Conservation (phyloP, 2,113 vertebrate species). For the Amia ocellicauda region DNA sequence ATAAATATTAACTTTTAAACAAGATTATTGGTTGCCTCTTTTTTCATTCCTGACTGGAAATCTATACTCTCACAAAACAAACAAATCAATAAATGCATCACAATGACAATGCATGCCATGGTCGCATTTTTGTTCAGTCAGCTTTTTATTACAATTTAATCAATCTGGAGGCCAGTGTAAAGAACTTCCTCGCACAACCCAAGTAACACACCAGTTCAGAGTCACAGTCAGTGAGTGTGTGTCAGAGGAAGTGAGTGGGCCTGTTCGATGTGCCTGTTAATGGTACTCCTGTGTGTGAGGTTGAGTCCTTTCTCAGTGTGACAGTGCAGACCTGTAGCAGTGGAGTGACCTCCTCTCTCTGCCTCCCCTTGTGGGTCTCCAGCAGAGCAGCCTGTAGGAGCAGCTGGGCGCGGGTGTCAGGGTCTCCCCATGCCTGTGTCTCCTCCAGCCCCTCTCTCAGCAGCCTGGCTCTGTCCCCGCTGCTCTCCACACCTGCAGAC, state of each 20-base stretch:
- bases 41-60: no score
- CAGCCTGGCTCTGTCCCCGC: constrained; percentile 58
- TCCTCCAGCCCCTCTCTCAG: constrained; percentile 73
- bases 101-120: no score
- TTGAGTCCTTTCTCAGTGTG: neutral
- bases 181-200: no score
- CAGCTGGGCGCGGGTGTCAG: constrained; percentile 72
- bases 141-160: no score
- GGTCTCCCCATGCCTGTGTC: constrained; percentile 70
- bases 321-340: constrained; percentile 68
- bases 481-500: constrained; percentile 50
- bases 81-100: no score
- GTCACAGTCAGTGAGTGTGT: no score
- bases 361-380: constrained; percentile 66
- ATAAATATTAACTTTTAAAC: no score
- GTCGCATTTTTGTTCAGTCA: no score
- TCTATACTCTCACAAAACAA: no score
- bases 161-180: no score
- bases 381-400: constrained; percentile 74
- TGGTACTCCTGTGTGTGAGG: neutral
- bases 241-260: neutral
- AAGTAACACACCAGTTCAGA: no score
- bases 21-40: no score
- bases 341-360: constrained; percentile 54
- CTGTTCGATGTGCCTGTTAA: neutral